A percentile compares a stretch with the other conserved stretches of the same genome.
These are phyloP conservation scores for Lamellibrachia columna DNA, from an alignment of 2,888 invertebrate genomes.

Conservation along the genomic window DNA sequence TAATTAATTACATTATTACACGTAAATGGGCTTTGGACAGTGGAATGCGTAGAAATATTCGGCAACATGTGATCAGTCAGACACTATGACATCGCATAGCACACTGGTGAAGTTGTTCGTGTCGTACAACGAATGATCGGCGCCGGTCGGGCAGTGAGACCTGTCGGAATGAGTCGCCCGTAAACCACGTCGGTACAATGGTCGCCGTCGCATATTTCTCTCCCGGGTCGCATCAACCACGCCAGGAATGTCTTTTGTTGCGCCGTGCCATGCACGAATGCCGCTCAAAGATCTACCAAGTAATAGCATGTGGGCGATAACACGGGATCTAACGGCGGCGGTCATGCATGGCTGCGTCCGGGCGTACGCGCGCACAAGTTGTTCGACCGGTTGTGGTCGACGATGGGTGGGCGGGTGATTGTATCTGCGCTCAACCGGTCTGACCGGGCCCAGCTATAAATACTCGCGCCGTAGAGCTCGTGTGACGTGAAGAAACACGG, in stretches of 20 bases:
- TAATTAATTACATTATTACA: no score
- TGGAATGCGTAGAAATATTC: not conserved
- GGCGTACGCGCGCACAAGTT: not conserved
- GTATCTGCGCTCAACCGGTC: slow-evolving; percentile 12
- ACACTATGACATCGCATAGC: not conserved
- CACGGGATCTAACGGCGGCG: not conserved
- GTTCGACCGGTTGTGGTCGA: not conserved
- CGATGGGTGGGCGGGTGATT: not conserved
- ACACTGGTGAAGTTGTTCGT: not conserved
- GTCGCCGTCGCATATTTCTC: not conserved
- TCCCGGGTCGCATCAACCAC: not conserved
- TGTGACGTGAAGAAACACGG: not conserved
- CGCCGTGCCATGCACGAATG: not conserved
- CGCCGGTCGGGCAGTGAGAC: not conserved
- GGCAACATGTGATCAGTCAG: not conserved
- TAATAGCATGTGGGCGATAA: not conserved
- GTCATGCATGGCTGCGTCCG: not conserved
- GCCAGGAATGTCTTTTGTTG: not conserved
- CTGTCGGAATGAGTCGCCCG: not conserved
- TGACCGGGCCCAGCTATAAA: slow-evolving; percentile 5
- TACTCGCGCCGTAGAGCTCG: not conserved
- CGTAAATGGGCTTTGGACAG: no score
- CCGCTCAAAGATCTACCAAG: not conserved
- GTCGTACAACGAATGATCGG: not conserved
- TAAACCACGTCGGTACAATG: not conserved